Percentiles rank a stretch among this genome's conserved stretches.
These are phyloP conservation scores for Australoheros scitulus DNA, from an alignment of 2,113 vertebrate genomes.

Conservation along the genomic window DNA sequence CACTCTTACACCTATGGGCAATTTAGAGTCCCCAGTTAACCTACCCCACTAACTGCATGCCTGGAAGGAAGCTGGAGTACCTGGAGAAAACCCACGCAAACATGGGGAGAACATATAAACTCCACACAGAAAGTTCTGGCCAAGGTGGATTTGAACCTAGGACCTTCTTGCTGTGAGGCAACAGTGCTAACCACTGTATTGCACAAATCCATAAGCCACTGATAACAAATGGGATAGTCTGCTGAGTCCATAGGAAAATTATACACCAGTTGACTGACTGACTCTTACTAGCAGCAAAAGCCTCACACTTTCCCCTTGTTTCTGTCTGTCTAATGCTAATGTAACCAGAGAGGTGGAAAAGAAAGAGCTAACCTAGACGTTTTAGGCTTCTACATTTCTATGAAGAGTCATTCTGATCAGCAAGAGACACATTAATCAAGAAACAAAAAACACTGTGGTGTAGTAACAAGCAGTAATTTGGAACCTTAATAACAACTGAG, in stretches of 20 bases:
- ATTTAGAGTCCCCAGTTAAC: no score
- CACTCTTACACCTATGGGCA: no score
- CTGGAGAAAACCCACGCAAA: no score
- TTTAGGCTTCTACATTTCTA: background rate
- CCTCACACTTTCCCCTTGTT: background rate
- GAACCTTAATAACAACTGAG: conserved; percentile 1
- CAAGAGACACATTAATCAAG: conserved; percentile 39
- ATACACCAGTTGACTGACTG: background rate
- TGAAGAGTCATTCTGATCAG: background rate
- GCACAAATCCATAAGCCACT: background rate
- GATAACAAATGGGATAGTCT: background rate
- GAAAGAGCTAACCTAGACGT: background rate
- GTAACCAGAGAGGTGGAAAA: background rate
- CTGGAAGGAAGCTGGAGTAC: no score
- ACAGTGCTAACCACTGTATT: no score
- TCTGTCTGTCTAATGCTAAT: background rate
- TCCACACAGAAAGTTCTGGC: no score
- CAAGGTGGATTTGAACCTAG: no score
- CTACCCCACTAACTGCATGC: no score
- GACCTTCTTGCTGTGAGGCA: no score
- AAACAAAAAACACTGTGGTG: conserved; percentile 14
- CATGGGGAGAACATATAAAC: no score
- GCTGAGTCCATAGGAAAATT: background rate
- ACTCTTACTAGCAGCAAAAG: background rate
- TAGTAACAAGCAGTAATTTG: conserved; percentile 41